A percentile compares a stretch with the other conserved stretches of the same genome.
Evolutionary conservation across 2,888 invertebrate genomes (phyloP).

Genomic region (Mythimna impura): DNA sequence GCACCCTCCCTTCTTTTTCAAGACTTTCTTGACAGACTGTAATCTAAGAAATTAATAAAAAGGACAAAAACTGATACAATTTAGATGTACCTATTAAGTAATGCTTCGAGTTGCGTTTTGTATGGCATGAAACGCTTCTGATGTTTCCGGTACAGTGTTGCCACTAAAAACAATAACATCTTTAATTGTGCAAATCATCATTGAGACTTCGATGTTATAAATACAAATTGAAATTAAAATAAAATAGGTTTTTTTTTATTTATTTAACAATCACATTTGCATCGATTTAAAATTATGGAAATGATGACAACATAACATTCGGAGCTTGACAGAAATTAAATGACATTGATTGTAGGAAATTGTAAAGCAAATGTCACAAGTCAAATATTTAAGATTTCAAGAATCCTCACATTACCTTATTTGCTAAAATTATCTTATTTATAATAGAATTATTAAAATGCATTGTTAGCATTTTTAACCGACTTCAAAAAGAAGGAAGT

Average conservation of each 20-base stretch:
- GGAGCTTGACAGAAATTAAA: background rate
- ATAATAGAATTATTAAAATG: background rate
- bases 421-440: background rate
- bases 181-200: background rate
- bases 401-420: too few relatives aligned
- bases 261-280: background rate
- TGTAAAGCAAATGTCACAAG: conserved; percentile 12
- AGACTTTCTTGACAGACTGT: too few relatives aligned
- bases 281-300: background rate
- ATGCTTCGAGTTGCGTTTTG: conserved; percentile 4
- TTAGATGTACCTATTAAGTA: too few relatives aligned
- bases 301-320: conserved; percentile 2
- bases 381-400: conserved; percentile 1
- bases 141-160: background rate
- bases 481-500: too few relatives aligned
- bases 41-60: too few relatives aligned
- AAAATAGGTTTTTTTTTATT: too few relatives aligned
- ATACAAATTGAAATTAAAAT: too few relatives aligned
- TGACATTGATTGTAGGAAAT: background rate
- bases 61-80: too few relatives aligned
- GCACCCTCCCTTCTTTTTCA: too few relatives aligned
- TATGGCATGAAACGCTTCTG: conserved; percentile 25
- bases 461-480: too few relatives aligned
- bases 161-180: background rate
- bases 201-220: background rate